Evolutionary conservation across 2,888 invertebrate species (phyloP).

Genomic region (Miltochrista miniata): DNA sequence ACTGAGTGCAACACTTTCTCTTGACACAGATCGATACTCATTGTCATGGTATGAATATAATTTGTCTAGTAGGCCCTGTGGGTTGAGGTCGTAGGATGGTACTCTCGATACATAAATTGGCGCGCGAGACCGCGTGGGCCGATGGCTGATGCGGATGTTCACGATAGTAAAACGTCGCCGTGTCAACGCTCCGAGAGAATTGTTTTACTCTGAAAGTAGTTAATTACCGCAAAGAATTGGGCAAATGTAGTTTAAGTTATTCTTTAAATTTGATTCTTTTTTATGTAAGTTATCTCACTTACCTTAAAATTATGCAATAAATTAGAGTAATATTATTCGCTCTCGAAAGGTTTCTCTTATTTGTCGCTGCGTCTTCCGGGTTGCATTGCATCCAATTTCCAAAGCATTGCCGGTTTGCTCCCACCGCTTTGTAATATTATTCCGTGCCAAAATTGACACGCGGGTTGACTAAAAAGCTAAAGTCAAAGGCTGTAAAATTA

Average conservation of each 20-base stretch:
- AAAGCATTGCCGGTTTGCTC: no score
- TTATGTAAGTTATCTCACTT: no score
- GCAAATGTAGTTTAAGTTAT: conserved; percentile 19
- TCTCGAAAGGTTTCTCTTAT: no score
- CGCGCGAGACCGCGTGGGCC: conserved; percentile 64
- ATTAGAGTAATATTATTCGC: no score
- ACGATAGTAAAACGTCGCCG: conserved; percentile 56
- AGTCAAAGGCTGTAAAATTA: no score
- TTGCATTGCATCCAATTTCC: no score
- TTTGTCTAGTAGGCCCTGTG: conserved; percentile 48
- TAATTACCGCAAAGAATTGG: conserved; percentile 32
- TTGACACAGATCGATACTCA: conserved; percentile 9
- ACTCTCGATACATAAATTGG: conserved; percentile 61
- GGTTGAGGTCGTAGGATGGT: conserved; percentile 59
- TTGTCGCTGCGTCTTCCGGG: no score
- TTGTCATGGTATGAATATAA: conserved; percentile 17
- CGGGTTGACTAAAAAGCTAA: no score
- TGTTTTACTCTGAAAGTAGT: conserved; percentile 37
- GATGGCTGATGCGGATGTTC: conserved; percentile 65
- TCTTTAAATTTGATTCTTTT: background rate
- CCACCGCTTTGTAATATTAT: no score
- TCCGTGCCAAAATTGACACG: no score
- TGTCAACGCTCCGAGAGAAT: conserved; percentile 62
- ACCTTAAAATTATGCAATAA: no score
- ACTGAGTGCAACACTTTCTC: conserved; percentile 24